Conservation (phyloP, 2,113 vertebrate genomes). For the Psophia crepitans region DNA sequence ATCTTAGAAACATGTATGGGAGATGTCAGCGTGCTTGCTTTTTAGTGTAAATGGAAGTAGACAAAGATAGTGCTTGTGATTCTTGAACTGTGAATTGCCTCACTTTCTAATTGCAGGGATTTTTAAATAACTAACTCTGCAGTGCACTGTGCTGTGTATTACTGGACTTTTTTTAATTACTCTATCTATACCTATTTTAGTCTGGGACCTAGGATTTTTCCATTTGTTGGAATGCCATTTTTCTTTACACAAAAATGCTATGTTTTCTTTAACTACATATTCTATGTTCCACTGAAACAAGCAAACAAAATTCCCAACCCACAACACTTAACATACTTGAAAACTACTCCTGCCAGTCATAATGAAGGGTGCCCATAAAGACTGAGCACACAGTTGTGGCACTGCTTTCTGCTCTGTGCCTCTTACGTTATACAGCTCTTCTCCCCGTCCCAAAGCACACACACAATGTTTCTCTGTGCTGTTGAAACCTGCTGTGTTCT, state of each 20-base stretch:
- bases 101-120: background rate
- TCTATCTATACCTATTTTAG: background rate
- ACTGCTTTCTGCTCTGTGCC: background rate
- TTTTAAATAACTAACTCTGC: background rate
- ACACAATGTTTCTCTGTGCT: accelerated
- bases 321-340: background rate
- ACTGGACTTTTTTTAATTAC: background rate
- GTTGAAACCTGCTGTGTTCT: background rate
- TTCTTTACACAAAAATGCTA: background rate
- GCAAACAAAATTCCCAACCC: too few species aligned
- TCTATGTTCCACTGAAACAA: background rate
- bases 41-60: background rate
- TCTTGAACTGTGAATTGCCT: background rate
- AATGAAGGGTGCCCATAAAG: background rate
- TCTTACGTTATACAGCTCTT: accelerated
- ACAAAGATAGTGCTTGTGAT: background rate
- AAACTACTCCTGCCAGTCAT: background rate
- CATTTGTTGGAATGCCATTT: background rate
- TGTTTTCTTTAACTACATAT: background rate
- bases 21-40: background rate
- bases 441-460: background rate
- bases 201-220: background rate
- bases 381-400: background rate
- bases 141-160: background rate
- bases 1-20: background rate